Evolutionary conservation across 2,113 vertebrate genomes (phyloP).

Genomic region (Diadophis punctatus): DNA sequence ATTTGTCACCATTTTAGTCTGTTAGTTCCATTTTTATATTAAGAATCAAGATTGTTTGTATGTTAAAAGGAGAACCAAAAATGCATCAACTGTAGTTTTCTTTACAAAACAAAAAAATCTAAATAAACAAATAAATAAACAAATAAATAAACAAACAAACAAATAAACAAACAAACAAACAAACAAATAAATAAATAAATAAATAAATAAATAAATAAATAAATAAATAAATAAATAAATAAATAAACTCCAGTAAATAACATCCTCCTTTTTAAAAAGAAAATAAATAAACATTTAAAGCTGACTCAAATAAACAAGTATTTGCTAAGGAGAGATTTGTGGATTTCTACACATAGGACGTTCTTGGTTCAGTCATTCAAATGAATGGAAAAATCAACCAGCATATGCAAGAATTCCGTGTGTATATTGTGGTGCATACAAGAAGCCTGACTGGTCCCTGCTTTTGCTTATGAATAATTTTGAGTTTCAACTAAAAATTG

Average conservation of each 20-base stretch:
- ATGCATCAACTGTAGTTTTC: background rate
- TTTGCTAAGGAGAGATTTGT: background rate
- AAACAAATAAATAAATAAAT: background rate
- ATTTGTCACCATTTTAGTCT: background rate
- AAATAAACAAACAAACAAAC: no score
- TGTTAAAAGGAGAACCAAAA: background rate
- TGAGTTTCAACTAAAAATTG: background rate
- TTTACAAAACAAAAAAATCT: background rate
- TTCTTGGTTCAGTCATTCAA: background rate
- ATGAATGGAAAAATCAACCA: background rate
- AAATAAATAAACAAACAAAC: background rate
- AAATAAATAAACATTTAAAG: background rate
- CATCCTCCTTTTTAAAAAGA: background rate
- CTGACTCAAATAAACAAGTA: background rate
- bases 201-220: background rate
- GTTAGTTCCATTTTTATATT: background rate
- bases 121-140: background rate
- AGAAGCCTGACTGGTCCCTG: background rate
- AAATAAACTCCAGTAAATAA: background rate
- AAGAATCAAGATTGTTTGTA: background rate
- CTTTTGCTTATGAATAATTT: background rate
- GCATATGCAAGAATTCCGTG: background rate
- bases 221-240: background rate
- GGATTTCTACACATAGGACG: background rate
- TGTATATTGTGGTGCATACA: background rate